Conservation (phyloP, 2,113 vertebrate species). For the Platycercus adscitus region DNA sequence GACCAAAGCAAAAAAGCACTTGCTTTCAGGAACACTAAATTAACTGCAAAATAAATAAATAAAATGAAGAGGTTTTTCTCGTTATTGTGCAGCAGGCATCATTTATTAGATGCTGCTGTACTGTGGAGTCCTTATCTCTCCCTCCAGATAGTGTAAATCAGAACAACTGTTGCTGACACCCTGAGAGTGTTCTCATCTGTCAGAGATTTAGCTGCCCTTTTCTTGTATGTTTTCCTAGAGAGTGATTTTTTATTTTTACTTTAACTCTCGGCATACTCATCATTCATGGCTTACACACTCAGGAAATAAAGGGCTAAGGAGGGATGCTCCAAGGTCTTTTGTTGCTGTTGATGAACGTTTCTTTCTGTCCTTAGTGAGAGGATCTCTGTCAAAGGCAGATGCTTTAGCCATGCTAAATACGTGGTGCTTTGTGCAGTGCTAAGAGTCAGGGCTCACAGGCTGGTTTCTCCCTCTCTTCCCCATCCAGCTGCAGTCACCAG, state of each 20-base stretch:
- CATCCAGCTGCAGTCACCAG: not conserved
- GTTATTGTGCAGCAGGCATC: conserved; percentile 52
- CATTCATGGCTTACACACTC: conserved; percentile 43
- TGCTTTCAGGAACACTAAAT: conserved; percentile 57
- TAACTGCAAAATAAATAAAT: conserved; percentile 66
- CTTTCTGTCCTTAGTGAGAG: conserved; percentile 40
- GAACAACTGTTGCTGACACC: conserved; percentile 61
- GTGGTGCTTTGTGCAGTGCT: not conserved
- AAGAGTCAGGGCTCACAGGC: not conserved
- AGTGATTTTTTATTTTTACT: conserved; percentile 63
- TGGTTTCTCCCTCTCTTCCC: not conserved
- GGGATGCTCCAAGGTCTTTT: conserved; percentile 70
- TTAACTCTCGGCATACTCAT: conserved; percentile 63
- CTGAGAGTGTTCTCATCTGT: conserved; percentile 59
- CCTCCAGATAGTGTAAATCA: conserved; percentile 73
- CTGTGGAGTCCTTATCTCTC: conserved; percentile 62
- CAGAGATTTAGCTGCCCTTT: conserved; percentile 59
- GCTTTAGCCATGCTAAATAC: conserved; percentile 42
- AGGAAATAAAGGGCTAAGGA: conserved; percentile 60
- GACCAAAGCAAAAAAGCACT: conserved; percentile 4
- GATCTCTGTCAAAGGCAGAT: conserved; percentile 58
- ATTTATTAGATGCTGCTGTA: conserved; percentile 66
- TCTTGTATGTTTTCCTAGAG: conserved; percentile 49
- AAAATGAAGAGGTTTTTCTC: conserved; percentile 45
- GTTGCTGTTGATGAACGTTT: conserved; percentile 54